Base-by-base conservation (phyloP, 2,113 vertebrate species). In the Apeltes quadracus region DNA sequence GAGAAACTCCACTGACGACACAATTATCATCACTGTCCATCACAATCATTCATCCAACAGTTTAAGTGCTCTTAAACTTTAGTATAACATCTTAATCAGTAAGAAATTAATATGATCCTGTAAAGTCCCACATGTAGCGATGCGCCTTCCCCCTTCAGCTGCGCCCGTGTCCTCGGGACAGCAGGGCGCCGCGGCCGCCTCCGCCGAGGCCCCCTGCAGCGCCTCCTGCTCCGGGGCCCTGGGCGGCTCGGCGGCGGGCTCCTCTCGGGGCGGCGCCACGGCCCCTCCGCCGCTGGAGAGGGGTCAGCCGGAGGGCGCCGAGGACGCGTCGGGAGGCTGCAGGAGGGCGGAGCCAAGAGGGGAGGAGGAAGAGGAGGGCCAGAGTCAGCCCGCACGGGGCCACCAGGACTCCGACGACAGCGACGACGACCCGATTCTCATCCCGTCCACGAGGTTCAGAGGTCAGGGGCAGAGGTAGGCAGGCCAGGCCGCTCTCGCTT, bases 401-500 rank as follows among this genome's bases (percentile, higher is more conserved):
- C 92, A 94, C 70, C 97, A 95, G 74, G 97, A 99, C 84, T 98
- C 97, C 0, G 97, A 98, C 4, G 97, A 98, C 87, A 98, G 97
- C 18, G 97, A 98, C 0, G 97, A 99, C 5, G 97, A 99, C 72
- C 97, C 96, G 0, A 96, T 99, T 51, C 94, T 98, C 9, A 95
- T 98, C 86, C 97, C 97, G 0, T 94, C 95, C 0, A 90, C 96
- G 12, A 92, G 97, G 89, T 96, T 95, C 50, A 95, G 96, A 89
- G 93, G 95, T 78, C 96, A 95, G 64, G 96, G 96, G 8, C 96
- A 98, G 83, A 98, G 98, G 98, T 99, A 84, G 75, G 94, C 20
- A 84, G 75, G 94, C 20, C 1, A 4, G 20, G 56, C 36, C 1
- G 11, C 16, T 38, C n/a, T 6, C 15, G 36, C 22, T 62, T 48